Conservation (phyloP, 1,140 invertebrate genomes). For the Trialeurodes vaporariorum region DNA sequence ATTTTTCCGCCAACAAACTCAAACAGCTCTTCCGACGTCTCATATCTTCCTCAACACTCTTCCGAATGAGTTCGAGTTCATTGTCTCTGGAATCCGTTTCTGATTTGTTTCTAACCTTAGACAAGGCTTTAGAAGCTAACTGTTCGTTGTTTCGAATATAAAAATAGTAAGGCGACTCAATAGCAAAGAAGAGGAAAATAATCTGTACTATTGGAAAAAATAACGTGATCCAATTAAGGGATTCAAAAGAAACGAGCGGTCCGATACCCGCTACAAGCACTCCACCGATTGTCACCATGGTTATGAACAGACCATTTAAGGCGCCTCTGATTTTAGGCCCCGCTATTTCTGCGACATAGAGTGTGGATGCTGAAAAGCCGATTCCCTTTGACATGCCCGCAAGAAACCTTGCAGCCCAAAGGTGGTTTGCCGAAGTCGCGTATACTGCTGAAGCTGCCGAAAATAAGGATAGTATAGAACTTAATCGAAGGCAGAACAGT, state of each 20-base stretch:
- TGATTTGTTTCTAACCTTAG: too few species aligned
- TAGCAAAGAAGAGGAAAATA: too few species aligned
- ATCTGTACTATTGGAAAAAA: too few species aligned
- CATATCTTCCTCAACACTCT: too few species aligned
- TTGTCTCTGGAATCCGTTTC: too few species aligned
- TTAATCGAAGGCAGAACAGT: conserved; percentile 48
- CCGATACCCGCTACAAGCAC: conserved; percentile 63
- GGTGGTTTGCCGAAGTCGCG: conserved; percentile 7
- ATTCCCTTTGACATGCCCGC: conserved; percentile 56
- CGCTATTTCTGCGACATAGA: conserved; percentile 75
- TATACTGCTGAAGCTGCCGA: conserved; percentile 43
- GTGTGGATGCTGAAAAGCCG: conserved; percentile 60
- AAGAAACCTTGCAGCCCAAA: conserved; percentile 23
- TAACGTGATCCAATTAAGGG: too few species aligned
- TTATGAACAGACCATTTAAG: conserved; percentile 61
- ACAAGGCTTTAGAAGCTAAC: conserved; percentile 46
- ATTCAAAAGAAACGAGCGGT: conserved; percentile 51
- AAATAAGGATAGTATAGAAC: conserved; percentile 35
- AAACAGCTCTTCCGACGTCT: too few species aligned
- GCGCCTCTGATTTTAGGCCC: conserved; percentile 23
- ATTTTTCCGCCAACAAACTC: too few species aligned
- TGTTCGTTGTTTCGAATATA: conserved; percentile 45
- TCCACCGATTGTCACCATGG: conserved; percentile 65
- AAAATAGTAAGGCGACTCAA: conserved; percentile 62
- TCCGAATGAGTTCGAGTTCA: too few species aligned